phyloP scores from a whole-genome alignment of 2,888 invertebrate species.

The Pseudanteris insignis region DNA sequence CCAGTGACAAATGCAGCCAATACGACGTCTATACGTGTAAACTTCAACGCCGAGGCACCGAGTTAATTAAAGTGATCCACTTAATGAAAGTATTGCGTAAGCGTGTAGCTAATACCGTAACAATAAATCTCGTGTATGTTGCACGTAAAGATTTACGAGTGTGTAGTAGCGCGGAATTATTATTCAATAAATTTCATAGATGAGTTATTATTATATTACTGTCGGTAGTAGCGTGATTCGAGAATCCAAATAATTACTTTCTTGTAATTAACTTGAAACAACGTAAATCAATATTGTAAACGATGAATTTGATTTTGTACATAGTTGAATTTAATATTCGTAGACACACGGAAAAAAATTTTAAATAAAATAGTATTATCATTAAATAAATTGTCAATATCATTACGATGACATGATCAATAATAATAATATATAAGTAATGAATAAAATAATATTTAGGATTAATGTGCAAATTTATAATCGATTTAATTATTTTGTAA shows the following conservation, averaged over 20 bases:
- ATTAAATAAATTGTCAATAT: too few relatives aligned
- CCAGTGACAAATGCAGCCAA: slow-evolving; percentile 7
- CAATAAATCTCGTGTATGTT: slow-evolving; percentile 24
- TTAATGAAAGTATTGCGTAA: slow-evolving; percentile 32
- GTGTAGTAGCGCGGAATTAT: slow-evolving; percentile 11
- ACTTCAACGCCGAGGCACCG: slow-evolving; percentile 20
- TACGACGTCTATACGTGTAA: slow-evolving; percentile 19
- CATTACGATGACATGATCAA: too few relatives aligned
- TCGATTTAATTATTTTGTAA: too few relatives aligned
- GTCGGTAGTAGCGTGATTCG: background rate
- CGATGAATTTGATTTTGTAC: too few relatives aligned
- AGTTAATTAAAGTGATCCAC: slow-evolving; percentile 29
- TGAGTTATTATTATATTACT: slow-evolving; percentile 6
- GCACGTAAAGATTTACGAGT: slow-evolving; percentile 17
- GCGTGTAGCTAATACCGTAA: slow-evolving; percentile 20
- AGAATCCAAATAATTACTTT: slow-evolving; percentile 2
- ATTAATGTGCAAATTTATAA: too few relatives aligned
- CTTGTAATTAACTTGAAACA: background rate
- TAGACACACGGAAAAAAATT: too few relatives aligned
- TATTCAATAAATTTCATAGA: slow-evolving; percentile 30
- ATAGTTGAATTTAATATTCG: too few relatives aligned
- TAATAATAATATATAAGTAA: too few relatives aligned
- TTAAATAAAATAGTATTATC: too few relatives aligned
- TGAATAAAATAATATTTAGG: too few relatives aligned
- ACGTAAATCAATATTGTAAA: too few relatives aligned